Evolutionary conservation across 2,888 invertebrate species (phyloP), one percentile per base, ranked within the genome.

Genomic region (Trichogramma evanescens): DNA sequence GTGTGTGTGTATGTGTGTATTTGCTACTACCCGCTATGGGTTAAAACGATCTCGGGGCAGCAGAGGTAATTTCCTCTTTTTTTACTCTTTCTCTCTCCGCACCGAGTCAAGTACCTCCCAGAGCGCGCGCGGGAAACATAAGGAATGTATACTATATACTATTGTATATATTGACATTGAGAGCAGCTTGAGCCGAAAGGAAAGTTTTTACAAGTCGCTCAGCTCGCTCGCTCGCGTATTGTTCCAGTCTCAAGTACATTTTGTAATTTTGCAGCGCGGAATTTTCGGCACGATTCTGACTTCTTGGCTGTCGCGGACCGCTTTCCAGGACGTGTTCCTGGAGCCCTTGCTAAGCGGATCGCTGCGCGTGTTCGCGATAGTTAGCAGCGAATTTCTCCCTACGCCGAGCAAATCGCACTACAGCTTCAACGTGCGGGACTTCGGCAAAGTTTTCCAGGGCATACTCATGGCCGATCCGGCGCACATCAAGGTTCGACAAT

Each of bases 351-450:
- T 91, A 0, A 79, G 82, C 44, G 84, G 86, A 0, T 89, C 89
- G 0, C 78, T 91, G 63, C 81, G 83, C 3, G 83, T 91, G 7
- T 92, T 89, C 78, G 80, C 79, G 50, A 82, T 82, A 1, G 82
- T 89, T 61, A 81, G 86, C 45, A 80, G 80, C 6, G 88, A 89
- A 69, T 80, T 95, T 59, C 80, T 93, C 8, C 94, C 95, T 0
- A 95, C 93, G 0, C 94, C 95, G 0, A 83, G 90, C 38, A 94
- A 93, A 75, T 91, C 91, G 0, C 94, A 94, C 78, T 95, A 95
- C 71, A 89, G 93, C 1, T 95, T 94, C 78, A 95, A 94, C 78
- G 76, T 95, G 68, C 80, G 94, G 13, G 95, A 95, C 75, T 84
- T 95, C 64, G 87, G 91, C 60, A 86, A 92, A 69, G 89, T 94